Percentiles rank a stretch among this genome's conserved stretches.
Conservation (phyloP, 2,888 invertebrate genomes). For the Tiliacea citrago region DNA sequence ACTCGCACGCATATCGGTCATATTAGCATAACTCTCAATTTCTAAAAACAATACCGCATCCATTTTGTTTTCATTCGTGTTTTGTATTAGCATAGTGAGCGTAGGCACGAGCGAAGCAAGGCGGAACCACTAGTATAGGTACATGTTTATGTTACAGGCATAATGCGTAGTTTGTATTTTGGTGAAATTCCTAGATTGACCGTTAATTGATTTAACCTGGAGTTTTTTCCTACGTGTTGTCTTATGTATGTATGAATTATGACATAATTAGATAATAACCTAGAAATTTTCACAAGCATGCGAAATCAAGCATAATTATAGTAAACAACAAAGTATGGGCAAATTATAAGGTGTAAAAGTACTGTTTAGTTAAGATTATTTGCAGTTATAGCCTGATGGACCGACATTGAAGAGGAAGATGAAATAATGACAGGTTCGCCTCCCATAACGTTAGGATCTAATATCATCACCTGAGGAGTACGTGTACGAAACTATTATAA, state of each 20-base stretch:
- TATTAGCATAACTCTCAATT: constrained; percentile 76
- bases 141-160: constrained; percentile 53
- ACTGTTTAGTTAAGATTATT: constrained; percentile 1
- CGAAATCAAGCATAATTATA: not conserved
- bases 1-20: constrained; percentile 64
- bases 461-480: constrained; percentile 17
- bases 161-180: constrained; percentile 7
- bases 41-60: constrained; percentile 75
- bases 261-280: too few relatives aligned
- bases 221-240: too few relatives aligned
- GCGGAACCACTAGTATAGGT: constrained; percentile 61
- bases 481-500: constrained; percentile 7
- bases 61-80: constrained; percentile 66
- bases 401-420: constrained; percentile 26
- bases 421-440: constrained; percentile 34
- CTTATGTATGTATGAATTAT: too few relatives aligned
- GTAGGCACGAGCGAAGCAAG: constrained; percentile 68
- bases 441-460: constrained; percentile 33
- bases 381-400: constrained; percentile 9
- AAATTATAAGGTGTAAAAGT: constrained; percentile 28
- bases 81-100: constrained; percentile 68
- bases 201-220: not conserved
- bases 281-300: not conserved
- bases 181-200: constrained; percentile 11
- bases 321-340: not conserved